phyloP scores from a whole-genome alignment of 1,140 invertebrate species.

The Neodiprion pinetum region DNA sequence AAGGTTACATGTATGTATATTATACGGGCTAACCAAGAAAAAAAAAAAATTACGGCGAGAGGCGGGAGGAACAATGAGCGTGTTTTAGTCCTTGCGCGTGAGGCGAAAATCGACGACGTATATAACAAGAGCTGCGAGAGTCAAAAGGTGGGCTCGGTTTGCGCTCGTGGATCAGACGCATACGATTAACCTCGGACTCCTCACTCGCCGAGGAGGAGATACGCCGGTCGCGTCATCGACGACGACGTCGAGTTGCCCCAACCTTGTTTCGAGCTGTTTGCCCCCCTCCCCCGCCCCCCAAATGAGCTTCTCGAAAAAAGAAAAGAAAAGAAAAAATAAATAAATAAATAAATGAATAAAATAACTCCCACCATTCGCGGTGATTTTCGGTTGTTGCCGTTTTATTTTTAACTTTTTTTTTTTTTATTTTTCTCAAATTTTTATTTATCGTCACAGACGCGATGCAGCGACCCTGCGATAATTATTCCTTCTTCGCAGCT shows the following conservation, averaged over 20 bases:
- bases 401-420: slow-evolving; percentile 18
- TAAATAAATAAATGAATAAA: not conserved
- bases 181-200: slow-evolving; percentile 34
- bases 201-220: slow-evolving; percentile 11
- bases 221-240: not conserved
- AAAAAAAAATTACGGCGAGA: no score
- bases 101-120: not conserved
- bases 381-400: not conserved
- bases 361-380: not conserved
- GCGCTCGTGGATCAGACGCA: slow-evolving; percentile 36
- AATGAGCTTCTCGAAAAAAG: not conserved
- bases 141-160: slow-evolving; percentile 13
- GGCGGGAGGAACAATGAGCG: not conserved
- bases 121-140: not conserved
- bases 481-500: no score
- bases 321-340: not conserved
- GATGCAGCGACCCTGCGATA: no score
- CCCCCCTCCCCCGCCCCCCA: no score
- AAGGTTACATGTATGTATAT: no score
- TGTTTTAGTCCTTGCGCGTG: slow-evolving; percentile 1
- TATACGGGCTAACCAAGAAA: no score
- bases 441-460: no score
- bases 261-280: not conserved
- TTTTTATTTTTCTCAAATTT: not conserved
- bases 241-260: slow-evolving; percentile 9